These are phyloP conservation scores for Taurulus bubalis DNA, from an alignment of 2,113 vertebrate genomes.

Conservation along the genomic window DNA sequence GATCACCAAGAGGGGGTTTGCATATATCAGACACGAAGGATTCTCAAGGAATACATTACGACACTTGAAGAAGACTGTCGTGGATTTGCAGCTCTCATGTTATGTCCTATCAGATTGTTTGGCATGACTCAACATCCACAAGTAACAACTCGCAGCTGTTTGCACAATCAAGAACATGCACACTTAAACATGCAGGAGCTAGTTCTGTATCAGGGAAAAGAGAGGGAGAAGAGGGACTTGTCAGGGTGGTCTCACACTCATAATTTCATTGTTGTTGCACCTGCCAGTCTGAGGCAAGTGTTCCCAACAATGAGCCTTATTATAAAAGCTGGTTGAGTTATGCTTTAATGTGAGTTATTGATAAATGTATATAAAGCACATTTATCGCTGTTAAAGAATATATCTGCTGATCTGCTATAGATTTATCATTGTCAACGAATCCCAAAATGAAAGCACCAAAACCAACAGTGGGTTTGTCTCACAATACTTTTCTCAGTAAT, in stretches of 20 bases:
- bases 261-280: slow-evolving; percentile 11
- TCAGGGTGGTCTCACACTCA: not conserved
- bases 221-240: not conserved
- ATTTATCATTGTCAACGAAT: not conserved
- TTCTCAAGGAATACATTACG: slow-evolving; percentile 42
- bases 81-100: not conserved
- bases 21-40: slow-evolving; percentile 57
- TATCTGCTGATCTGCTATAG: not conserved
- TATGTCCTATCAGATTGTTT: slow-evolving; percentile 1
- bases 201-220: not conserved
- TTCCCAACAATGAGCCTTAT: not conserved
- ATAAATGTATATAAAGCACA: not conserved
- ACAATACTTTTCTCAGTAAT: too few relatives aligned
- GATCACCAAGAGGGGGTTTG: slow-evolving; percentile 54
- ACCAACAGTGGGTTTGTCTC: not conserved
- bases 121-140: not conserved
- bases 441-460: not conserved
- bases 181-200: not conserved
- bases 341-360: not conserved
- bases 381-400: not conserved
- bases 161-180: not conserved
- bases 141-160: not conserved
- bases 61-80: not conserved
- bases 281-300: not conserved
- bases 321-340: not conserved